These are phyloP conservation scores for Mormyrops boulengeri DNA, from an alignment of 2,797 vertebrate genomes.

Conservation along the genomic window DNA sequence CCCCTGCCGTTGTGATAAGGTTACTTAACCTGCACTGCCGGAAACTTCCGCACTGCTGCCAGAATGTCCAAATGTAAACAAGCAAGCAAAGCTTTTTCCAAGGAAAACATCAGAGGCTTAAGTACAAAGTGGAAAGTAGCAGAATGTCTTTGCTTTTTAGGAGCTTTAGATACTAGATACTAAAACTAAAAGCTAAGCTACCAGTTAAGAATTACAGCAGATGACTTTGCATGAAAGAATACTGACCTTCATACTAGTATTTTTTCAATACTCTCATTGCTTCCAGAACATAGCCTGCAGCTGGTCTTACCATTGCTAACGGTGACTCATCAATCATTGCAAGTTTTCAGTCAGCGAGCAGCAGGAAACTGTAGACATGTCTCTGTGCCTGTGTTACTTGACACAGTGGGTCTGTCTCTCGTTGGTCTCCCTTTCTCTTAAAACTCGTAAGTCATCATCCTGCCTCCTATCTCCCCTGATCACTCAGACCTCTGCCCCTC, in stretches of 20 bases:
- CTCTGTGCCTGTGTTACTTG: neutral
- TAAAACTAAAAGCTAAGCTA: neutral
- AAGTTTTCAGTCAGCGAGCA: slow-evolving; percentile 1
- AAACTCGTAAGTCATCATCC: slow-evolving; percentile 43
- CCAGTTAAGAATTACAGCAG: neutral
- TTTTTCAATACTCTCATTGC: neutral
- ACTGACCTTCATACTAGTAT: neutral
- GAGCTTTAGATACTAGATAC: neutral
- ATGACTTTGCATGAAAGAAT: neutral
- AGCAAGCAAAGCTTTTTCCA: neutral
- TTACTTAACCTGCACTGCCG: neutral
- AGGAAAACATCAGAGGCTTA: neutral
- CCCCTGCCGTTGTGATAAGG: neutral
- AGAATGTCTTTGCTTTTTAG: neutral
- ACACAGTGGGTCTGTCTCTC: neutral
- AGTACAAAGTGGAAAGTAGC: neutral
- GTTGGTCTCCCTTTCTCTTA: slow-evolving; percentile 27
- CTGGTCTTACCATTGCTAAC: slow-evolving; percentile 53
- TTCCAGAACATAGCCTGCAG: neutral
- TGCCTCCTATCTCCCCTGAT: slow-evolving; percentile 51
- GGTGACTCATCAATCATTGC: slow-evolving; percentile 47
- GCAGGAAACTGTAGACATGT: neutral
- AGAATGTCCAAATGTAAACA: neutral
- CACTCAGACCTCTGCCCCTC: slow-evolving; percentile 50
- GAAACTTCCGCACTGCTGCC: neutral